Evolutionary conservation across 2,888 invertebrate genomes (phyloP), one percentile per base, ranked within the genome.

Genomic region (Mongoloraphidia duomilia): DNA sequence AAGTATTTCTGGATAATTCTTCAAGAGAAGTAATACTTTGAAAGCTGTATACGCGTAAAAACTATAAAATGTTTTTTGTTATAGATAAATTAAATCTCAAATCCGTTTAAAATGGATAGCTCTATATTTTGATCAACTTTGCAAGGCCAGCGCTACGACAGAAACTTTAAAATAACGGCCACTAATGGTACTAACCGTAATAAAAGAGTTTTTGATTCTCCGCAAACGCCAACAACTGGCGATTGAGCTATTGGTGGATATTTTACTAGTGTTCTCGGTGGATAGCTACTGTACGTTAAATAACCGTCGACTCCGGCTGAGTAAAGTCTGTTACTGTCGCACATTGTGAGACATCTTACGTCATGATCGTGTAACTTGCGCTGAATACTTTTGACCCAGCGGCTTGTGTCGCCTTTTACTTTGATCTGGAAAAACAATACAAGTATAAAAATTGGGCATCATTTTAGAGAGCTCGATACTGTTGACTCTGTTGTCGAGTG

Each of bases 351-450:
- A 1, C 61, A 72, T 70, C 76, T 70, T 1, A 95, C 89, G 68
- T 93, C 93, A 64, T 95, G 91, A 44, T 82, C 81, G 65, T 95
- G 94, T 45, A 88, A 78, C 59, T 77, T 75, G 51, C 87, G 75
- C 55, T 88, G 84, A 8, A 84, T 74, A 57, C 83, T 82, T 61
- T 83, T 84, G 0, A 92, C 82, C 94, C 94, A 94, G 53, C 79
- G 79, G n/a, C 77, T 71, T 33, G 69, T 62, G 33, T 66, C 67
- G 46, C 72, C 71, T 53, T 74, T 74, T 52, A 69, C 70, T 36
- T 70, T 26, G 26, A 26, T 26, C 26, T 26, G 26, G 26, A 26
- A 26, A 26, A 3, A 26, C 26, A 26, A 26, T 26, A 4, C 17
- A 17, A 17, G 4, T 17, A 17, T 17, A 17, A 17, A 17, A 17